Evolutionary conservation across 53 echinoderm and acorn worm genomes (phyloP), one percentile per base, ranked within the genome.

Genomic region (Hippasteria phrygiana): DNA sequence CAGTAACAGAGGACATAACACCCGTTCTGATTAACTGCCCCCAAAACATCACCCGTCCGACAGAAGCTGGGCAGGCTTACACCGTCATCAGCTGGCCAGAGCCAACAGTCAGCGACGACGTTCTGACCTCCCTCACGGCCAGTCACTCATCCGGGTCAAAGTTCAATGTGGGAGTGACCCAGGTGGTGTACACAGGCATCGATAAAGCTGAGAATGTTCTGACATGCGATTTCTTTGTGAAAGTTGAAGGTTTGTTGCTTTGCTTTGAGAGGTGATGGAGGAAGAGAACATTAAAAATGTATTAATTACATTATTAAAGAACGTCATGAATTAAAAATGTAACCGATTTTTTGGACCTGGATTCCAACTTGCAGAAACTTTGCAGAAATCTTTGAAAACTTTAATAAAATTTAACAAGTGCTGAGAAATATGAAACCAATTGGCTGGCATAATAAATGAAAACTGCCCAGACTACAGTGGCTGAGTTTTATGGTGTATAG

Each of bases 191-290:
- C 70, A 71, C 70, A 71, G 48, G 70, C 37, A 50, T 9, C 11
- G 85, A 71, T 27, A n/a, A 47, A 8, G 10, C 24, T 5, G 50
- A 38, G 4, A 36, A n/a, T 0, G 71, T 37, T n/a, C 34, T 37
- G 8, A 51, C 22, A 20, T 85, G 85, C 24, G 32, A 12, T 50
- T 85, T 85, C 85, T 85, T 85, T 51, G 51, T 85, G 12, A 85
- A 24, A 5, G 36, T 85, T 43, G 36, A 85, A 67, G 85, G 85
- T 85, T 14, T 81, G 81, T 43, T 27, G 18, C 16, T 33, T 56
- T 26, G 26, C 56, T 56, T 56, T 56, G 13, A 11, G n/a, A n/a
- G n/a, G n/a, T n/a, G n/a, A n/a, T n/a, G n/a, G n/a, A n/a, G n/a
- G n/a, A n/a, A n/a, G n/a, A n/a, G n/a, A n/a, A n/a, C n/a, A n/a